Evolutionary conservation across 2,113 vertebrate species (phyloP).

Genomic region (Stercorarius parasiticus): DNA sequence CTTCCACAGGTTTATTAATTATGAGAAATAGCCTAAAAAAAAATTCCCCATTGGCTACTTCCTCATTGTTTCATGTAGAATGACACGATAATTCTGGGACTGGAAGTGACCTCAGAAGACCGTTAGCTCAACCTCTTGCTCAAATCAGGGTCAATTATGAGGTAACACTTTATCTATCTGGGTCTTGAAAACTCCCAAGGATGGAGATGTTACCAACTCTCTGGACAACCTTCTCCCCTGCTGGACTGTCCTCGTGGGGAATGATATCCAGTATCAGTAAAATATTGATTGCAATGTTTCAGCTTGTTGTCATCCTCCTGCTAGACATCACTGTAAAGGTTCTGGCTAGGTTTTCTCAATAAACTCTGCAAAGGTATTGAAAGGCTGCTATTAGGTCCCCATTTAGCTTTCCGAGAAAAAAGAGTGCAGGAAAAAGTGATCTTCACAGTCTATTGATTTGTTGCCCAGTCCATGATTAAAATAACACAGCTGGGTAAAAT

Average conservation of each 20-base stretch:
- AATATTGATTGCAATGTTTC: neutral
- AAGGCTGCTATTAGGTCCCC: neutral
- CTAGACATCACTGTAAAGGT: neutral
- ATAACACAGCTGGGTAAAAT: neutral
- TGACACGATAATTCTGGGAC: neutral
- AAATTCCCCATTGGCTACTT: neutral
- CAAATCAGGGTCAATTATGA: neutral
- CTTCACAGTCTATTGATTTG: neutral
- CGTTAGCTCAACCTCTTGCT: neutral
- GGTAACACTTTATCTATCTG: neutral
- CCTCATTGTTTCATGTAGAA: neutral
- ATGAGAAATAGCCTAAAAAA: neutral
- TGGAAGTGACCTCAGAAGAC: neutral
- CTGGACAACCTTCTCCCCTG: neutral
- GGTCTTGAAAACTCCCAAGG: neutral
- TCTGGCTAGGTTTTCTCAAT: neutral
- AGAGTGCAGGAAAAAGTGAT: neutral
- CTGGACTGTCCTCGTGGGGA: neutral
- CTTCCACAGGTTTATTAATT: neutral
- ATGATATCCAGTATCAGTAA: neutral
- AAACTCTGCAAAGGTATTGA: neutral
- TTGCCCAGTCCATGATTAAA: neutral
- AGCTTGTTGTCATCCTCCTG: neutral
- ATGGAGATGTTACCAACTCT: neutral
- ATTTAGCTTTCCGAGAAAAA: neutral